phyloP scores from a whole-genome alignment of 2,797 vertebrate species.

The Chaetodon trifasciatus region DNA sequence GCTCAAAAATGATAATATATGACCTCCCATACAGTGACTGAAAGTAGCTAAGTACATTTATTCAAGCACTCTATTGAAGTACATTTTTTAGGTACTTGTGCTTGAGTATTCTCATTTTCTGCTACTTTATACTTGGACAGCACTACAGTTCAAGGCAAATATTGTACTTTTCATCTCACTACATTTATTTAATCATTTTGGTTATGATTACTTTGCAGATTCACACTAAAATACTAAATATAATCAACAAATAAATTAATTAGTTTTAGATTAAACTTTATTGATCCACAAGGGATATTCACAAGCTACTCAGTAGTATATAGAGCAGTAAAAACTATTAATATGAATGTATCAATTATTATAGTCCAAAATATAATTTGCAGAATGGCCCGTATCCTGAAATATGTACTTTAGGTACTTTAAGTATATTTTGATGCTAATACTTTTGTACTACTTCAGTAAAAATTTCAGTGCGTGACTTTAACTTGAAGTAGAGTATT shows the following conservation, averaged over 20 bases:
- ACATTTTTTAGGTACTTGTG: neutral
- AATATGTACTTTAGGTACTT: neutral
- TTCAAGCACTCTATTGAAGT: neutral
- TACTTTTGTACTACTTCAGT: neutral
- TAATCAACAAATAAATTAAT: too few relatives aligned
- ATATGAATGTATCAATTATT: neutral
- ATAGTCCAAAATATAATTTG: neutral
- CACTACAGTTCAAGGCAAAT: too few relatives aligned
- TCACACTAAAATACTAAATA: too few relatives aligned
- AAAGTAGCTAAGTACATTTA: neutral
- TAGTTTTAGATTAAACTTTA: too few relatives aligned
- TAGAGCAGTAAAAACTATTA: too few relatives aligned
- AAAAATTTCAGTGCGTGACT: too few relatives aligned
- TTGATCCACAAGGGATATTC: neutral
- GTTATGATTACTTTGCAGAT: too few relatives aligned
- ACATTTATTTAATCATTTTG: too few relatives aligned
- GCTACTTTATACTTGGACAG: neutral
- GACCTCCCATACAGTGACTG: neutral
- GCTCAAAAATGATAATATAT: neutral
- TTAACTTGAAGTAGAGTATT: too few relatives aligned
- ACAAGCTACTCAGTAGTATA: neutral
- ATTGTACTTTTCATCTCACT: too few relatives aligned
- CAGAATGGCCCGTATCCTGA: neutral
- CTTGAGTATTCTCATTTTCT: neutral
- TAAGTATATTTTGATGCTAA: neutral